Base-by-base conservation (phyloP, 2,797 vertebrate species). In the Dendrocincla fuliginosa region DNA sequence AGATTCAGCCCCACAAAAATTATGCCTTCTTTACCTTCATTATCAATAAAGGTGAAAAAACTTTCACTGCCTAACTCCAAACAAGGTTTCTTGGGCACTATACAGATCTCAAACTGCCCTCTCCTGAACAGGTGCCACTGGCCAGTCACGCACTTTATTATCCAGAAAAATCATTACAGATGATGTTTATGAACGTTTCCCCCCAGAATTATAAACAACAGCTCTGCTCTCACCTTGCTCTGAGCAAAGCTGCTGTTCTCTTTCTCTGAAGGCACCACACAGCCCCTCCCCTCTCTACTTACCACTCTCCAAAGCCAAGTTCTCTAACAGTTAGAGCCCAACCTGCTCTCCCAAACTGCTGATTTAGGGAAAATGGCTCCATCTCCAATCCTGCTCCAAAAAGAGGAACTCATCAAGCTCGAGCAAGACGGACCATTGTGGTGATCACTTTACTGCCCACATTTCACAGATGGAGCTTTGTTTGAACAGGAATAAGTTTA, bases 361-460 rank as follows among this genome's bases (percentile, higher is more conserved):
- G 20, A 37, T 39, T 52, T 13, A 10, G n/a, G 17, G 39, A 25
- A 12, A 67, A 55, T 0, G 2, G 52, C 65, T 89, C 65, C 2
- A 30, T 12, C 50, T 69, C 61, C 30, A 39, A n/a, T 50, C 35
- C 47, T 22, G 14, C 67, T 52, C 35, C 37, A 55, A 42, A 19
- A 52, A 39, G 16, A 73, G 33, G 55, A 69, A 86, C 10, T 13
- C 35, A 16, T 4, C 0, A 1, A 91, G 19, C 10, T 70, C 0
- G 0, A 79, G 47, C 11, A 63, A 33, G 37, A 41, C 0, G 1
- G 41, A 56, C 22, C 0, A 0, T 1, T 2, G 2, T 5, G 19
- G 10, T 4, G 35, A 63, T 24, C 12, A 6, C 28, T 59, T n/a
- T 25, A 18, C 57, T 11, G 30, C 25, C 39, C 13, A 2, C n/a